These are phyloP conservation scores for Trinorchestia longiramus DNA, from an alignment of 1,140 invertebrate species.

Conservation along the genomic window DNA sequence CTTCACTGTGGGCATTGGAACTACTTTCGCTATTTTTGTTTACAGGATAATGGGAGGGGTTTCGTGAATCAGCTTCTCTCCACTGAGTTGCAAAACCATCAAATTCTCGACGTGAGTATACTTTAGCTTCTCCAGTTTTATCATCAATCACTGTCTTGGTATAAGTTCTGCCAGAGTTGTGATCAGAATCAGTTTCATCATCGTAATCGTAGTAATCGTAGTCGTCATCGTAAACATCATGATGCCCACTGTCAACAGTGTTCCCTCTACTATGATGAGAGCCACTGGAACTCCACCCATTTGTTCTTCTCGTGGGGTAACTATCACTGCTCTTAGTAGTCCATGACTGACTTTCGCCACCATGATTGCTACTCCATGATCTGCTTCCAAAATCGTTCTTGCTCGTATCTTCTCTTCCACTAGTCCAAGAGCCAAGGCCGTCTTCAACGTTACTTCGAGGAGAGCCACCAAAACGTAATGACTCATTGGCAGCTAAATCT, in stretches of 20 bases:
- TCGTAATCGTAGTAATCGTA: conserved; percentile 54
- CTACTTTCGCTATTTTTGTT: no score
- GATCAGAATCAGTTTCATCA: conserved; percentile 10
- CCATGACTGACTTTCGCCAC: background rate
- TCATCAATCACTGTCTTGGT: conserved; percentile 55
- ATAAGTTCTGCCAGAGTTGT: conserved; percentile 34
- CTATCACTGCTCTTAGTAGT: background rate
- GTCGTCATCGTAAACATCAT: conserved; percentile 15
- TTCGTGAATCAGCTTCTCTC: conserved; percentile 20
- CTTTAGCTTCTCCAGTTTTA: conserved; percentile 55
- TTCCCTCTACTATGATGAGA: conserved; percentile 22
- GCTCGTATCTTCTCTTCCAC: background rate
- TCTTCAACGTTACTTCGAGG: conserved; percentile 1
- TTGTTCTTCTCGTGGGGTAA: background rate
- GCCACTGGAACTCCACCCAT: background rate
- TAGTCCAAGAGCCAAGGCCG: background rate
- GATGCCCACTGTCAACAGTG: background rate
- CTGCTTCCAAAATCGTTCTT: background rate
- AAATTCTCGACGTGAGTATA: conserved; percentile 34
- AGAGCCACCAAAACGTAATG: background rate
- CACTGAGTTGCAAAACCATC: conserved; percentile 32
- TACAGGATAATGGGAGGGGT: background rate
- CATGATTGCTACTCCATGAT: background rate
- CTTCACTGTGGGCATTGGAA: background rate
- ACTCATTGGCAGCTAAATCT: background rate